phyloP scores from a whole-genome alignment of 2,113 vertebrate species.

The Sander lucioperca region DNA sequence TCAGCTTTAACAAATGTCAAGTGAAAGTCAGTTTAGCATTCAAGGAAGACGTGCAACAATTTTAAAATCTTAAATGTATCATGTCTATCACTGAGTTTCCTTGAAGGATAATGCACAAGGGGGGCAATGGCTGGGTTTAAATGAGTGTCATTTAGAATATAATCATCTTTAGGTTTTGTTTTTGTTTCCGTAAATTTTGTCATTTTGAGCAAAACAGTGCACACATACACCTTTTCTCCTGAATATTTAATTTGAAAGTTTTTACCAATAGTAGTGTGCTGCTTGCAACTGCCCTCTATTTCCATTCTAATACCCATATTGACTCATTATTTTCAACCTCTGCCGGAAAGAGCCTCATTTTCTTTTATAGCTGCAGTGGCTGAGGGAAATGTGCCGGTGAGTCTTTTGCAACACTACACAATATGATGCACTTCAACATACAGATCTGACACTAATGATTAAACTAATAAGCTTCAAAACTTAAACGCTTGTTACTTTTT shows the following conservation, averaged over 20 bases:
- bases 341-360: conserved; percentile 22
- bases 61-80: conserved; percentile 13
- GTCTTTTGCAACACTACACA: conserved; percentile 6
- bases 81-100: neutral
- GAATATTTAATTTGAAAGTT: conserved; percentile 39
- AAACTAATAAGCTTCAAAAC: conserved; percentile 1
- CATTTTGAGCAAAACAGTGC: conserved; percentile 9
- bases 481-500: conserved; percentile 23
- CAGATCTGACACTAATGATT: conserved; percentile 13
- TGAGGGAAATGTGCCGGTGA: neutral
- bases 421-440: conserved; percentile 16
- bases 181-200: neutral
- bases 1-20: conserved; percentile 34
- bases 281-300: conserved; percentile 3
- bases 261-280: neutral
- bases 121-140: neutral
- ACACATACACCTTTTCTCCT: conserved; percentile 1
- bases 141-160: neutral
- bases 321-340: conserved; percentile 51
- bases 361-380: conserved; percentile 14
- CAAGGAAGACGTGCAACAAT: conserved; percentile 2
- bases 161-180: neutral
- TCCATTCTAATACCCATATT: conserved; percentile 40
- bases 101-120: neutral
- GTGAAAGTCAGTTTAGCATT: conserved; percentile 29